Percentiles rank a stretch among this genome's conserved stretches.
Evolutionary conservation across 2,797 vertebrate genomes (phyloP).

Genomic region (Ceryle rudis): DNA sequence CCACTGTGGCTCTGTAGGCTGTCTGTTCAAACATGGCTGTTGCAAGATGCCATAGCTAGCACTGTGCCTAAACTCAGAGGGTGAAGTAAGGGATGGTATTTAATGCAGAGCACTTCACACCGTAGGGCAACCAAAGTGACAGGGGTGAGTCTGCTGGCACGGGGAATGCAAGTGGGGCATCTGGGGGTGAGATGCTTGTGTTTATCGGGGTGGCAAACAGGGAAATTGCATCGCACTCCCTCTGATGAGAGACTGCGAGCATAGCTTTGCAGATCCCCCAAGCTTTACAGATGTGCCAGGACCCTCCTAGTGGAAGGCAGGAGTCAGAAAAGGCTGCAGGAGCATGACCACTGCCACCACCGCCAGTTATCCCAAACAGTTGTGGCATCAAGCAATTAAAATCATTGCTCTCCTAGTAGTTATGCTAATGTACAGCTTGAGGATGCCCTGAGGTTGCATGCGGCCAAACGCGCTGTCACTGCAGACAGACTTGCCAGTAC

Average conservation of each 20-base stretch:
- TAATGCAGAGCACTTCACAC: rapidly evolving
- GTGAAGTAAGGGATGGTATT: background rate
- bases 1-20: background rate
- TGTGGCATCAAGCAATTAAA: background rate
- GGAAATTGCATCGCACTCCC: background rate
- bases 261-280: background rate
- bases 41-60: background rate
- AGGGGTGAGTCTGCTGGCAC: background rate
- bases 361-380: background rate
- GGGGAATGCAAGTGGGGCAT: background rate
- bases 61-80: background rate
- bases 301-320: background rate
- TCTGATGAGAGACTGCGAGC: background rate
- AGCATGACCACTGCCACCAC: background rate
- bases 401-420: background rate
- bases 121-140: background rate
- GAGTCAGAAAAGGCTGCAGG: background rate
- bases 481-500: background rate
- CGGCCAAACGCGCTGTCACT: background rate
- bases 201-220: background rate
- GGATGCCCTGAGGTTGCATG: background rate
- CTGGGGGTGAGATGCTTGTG: rapidly evolving
- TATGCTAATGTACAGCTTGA: constrained; percentile 6
- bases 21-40: rapidly evolving
- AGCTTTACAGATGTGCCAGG: background rate